Percentiles rank a stretch among this genome's conserved stretches.
Conservation (phyloP, 2,797 vertebrate genomes). For the Neosilurus hyrtlii region DNA sequence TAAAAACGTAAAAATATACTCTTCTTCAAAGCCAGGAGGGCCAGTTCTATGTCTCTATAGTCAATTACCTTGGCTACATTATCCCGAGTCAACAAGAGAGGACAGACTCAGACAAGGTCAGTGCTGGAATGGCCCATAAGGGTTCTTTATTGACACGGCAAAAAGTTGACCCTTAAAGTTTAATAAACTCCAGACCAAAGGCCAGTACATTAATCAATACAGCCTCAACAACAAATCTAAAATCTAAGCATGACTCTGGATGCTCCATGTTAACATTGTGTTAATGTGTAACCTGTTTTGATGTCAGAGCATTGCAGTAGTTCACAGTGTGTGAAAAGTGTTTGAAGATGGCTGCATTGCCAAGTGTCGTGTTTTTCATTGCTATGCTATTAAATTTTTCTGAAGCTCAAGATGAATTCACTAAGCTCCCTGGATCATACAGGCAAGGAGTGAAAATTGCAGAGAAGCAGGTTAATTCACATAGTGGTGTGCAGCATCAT, state of each 20-base stretch:
- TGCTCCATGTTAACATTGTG: conserved; percentile 15
- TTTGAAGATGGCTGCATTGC: conserved; percentile 64
- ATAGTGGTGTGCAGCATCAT: conserved; percentile 57
- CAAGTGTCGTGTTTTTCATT: conserved; percentile 58
- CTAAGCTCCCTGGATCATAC: conserved; percentile 56
- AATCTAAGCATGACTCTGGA: neutral
- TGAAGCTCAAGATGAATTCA: conserved; percentile 58
- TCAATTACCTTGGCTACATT: too few species aligned
- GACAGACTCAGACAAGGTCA: too few species aligned
- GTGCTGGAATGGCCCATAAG: too few species aligned
- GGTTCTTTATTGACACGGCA: neutral
- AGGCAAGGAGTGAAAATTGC: conserved; percentile 67
- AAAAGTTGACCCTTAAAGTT: conserved; percentile 8
- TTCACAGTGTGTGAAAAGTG: conserved; percentile 3
- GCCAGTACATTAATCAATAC: neutral
- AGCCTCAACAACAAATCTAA: conserved; percentile 5
- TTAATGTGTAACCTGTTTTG: conserved; percentile 27
- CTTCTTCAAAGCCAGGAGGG: too few species aligned
- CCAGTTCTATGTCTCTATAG: too few species aligned
- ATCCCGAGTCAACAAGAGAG: too few species aligned
- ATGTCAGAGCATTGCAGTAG: neutral
- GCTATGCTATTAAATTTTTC: conserved; percentile 41
- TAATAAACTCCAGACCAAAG: neutral
- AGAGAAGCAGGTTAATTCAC: conserved; percentile 57
- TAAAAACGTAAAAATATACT: too few species aligned